phyloP scores from a whole-genome alignment of 2,797 vertebrate genomes.

The Loriculus beryllinus region DNA sequence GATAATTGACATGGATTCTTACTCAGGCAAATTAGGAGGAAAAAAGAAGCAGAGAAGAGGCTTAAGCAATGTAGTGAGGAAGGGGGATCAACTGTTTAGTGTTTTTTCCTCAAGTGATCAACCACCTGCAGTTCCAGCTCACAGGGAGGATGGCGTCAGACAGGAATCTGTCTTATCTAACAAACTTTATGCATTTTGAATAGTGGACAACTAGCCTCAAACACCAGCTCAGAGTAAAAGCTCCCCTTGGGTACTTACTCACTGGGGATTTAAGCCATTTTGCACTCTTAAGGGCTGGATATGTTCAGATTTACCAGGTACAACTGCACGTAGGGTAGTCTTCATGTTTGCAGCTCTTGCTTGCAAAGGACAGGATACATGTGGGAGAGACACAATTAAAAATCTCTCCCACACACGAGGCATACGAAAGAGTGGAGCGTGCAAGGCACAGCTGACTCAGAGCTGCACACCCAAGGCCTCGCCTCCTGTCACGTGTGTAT shows the following conservation, averaged over 20 bases:
- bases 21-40: not conserved
- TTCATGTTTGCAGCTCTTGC: slow-evolving; percentile 20
- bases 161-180: not conserved
- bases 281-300: not conserved
- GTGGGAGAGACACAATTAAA: slow-evolving; percentile 11
- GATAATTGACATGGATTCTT: slow-evolving; percentile 12
- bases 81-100: not conserved
- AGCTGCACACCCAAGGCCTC: slow-evolving; percentile 8
- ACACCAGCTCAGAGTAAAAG: not conserved
- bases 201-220: not conserved
- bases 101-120: not conserved
- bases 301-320: slow-evolving; percentile 59
- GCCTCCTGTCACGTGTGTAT: slow-evolving; percentile 7
- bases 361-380: slow-evolving; percentile 32
- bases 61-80: not conserved
- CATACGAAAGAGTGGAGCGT: not conserved
- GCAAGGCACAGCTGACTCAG: slow-evolving; percentile 13
- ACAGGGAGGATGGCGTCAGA: not conserved
- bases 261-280: not conserved
- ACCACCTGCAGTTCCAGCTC: not conserved
- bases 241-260: not conserved
- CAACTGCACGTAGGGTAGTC: slow-evolving; percentile 20
- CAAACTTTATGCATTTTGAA: not conserved
- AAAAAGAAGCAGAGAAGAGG: not conserved
- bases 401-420: not conserved